Conservation (phyloP, 2,113 vertebrate species). For the Pseudorectes ferrugineus region DNA sequence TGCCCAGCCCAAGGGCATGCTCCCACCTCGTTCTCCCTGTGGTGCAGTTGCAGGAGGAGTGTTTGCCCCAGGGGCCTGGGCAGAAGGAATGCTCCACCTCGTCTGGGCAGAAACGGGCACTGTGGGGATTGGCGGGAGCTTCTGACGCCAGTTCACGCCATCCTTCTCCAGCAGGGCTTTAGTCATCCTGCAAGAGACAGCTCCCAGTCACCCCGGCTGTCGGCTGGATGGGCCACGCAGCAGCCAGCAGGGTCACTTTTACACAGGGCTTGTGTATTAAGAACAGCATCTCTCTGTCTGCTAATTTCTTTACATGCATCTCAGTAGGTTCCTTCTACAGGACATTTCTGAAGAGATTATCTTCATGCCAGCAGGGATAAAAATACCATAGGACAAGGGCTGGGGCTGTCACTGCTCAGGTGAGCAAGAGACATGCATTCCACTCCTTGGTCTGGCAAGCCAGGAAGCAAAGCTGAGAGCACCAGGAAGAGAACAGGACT, state of each 20-base stretch:
- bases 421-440: rapidly evolving
- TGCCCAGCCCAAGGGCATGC: neutral
- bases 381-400: neutral
- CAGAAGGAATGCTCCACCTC: slow-evolving; percentile 61
- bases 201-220: neutral
- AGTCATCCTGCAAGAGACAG: slow-evolving; percentile 80
- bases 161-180: slow-evolving; percentile 84
- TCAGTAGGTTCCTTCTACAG: neutral
- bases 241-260: neutral
- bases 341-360: neutral
- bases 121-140: slow-evolving; percentile 84
- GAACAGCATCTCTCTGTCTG: neutral
- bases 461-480: neutral
- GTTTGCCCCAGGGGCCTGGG: neutral
- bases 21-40: slow-evolving; percentile 54
- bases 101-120: slow-evolving; percentile 83
- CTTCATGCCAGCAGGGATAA: neutral
- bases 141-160: slow-evolving; percentile 85
- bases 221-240: neutral
- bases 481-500: neutral
- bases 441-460: neutral
- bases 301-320: neutral
- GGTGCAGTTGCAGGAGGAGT: slow-evolving; percentile 1
- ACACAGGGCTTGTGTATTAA: rapidly evolving
- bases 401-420: neutral